Base-by-base conservation (phyloP, 2,113 vertebrate genomes). In the Scartelaos histophorus region DNA sequence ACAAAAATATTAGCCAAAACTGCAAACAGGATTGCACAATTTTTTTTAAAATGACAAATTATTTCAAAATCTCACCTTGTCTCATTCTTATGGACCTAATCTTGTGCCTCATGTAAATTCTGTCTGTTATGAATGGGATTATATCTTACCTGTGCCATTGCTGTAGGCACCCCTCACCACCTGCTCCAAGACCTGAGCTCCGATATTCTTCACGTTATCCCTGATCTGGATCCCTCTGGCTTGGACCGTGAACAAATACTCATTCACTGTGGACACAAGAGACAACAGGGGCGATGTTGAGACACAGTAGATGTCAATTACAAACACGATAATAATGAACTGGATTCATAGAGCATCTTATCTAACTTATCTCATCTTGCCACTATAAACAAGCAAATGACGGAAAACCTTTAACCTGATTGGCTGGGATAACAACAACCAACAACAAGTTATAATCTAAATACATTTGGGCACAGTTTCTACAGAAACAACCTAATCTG, bases 241-340 rank as follows among this genome's bases (percentile, higher is more conserved):
- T 91, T 99, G 97, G 92, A 97, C 95, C 97, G 97, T 97, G 93
- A 98, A 99, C 93, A 98, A 91, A 94, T 98, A 99, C 91, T 97
- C 98, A 88, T 98, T 99, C 90, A 97, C 97, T 99, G 93, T 15
- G 70, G 74, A 88, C 56, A 76, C 46, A 87, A 29, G 19, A 34
- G 69, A 35, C 58, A 29, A 67, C 22, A 57, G 17, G 19, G 19
- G 16, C 7, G 19, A 21, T 53, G 51, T 54, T 54, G n/a, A n/a
- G 19, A 54, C 7, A 54, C 1, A 54, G 51, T 19, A 21, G n/a
- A 54, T n/a, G 51, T n/a, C 17, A 53, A 53, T 43, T 43, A 43
- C 38, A 43, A 43, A 10, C 38, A 43, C 38, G 10, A 10, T 43
- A 43, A 43, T 43, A 43, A 43, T 43, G 38, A 5, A 35, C 9